phyloP scores from a whole-genome alignment of 2,888 invertebrate genomes.

The Ennomos erosarius region DNA sequence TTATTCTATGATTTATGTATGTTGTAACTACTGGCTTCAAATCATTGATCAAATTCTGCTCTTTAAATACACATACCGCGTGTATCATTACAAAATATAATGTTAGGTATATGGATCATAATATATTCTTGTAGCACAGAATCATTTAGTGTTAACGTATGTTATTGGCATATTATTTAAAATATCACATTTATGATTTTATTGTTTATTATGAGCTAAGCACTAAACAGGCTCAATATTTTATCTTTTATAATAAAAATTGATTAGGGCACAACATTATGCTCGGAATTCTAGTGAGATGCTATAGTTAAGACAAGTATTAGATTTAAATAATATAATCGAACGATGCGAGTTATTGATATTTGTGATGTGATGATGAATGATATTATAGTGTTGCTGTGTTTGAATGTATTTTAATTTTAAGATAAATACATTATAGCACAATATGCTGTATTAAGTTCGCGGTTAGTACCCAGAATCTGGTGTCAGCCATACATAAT shows the following conservation, averaged over 20 bases:
- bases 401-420: constrained; percentile 37
- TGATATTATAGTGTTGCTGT: constrained; percentile 21
- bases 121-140: constrained; percentile 54
- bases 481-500: too few relatives aligned
- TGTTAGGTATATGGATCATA: constrained; percentile 29
- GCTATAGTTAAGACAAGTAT: constrained; percentile 51
- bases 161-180: constrained; percentile 46
- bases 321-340: constrained; percentile 34
- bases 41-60: too few relatives aligned
- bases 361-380: constrained; percentile 5
- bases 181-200: constrained; percentile 32
- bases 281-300: constrained; percentile 60
- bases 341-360: constrained; percentile 1
- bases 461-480: too few relatives aligned
- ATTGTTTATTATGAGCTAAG: constrained; percentile 42
- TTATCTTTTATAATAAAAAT: constrained; percentile 40
- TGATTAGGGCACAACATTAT: constrained; percentile 55
- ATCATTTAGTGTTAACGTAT: constrained; percentile 43
- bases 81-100: constrained; percentile 17
- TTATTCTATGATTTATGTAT: too few relatives aligned
- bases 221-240: constrained; percentile 43
- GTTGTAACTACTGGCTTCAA: too few relatives aligned
- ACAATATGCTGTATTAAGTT: too few relatives aligned
- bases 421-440: too few relatives aligned
- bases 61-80: not conserved